Evolutionary conservation across 2,113 vertebrate genomes (phyloP), one percentile per base, ranked within the genome.

Genomic region (Malurus alboscapulatus): DNA sequence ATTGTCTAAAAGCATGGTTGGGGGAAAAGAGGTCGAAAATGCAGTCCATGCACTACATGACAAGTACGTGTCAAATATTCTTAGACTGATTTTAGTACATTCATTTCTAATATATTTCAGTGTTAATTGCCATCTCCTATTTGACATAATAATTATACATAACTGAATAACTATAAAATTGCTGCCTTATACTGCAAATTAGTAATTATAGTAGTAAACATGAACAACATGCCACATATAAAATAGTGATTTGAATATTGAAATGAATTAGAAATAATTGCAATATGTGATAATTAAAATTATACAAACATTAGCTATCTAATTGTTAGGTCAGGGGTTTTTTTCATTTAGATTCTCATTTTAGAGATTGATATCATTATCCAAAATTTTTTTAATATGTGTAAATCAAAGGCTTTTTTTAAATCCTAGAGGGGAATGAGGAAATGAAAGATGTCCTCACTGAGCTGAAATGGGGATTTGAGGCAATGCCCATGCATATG

Each of bases 251-350:
- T 97, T 97, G 94, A 97, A 95, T 86, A 97, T 91, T 80, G 86
- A 97, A 97, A 96, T 97, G 93, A 96, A 98, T 97, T 97, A 97
- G 95, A 97, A 97, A 97, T 97, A 98, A 98, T 97, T 98, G 94
- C 93, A 96, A 95, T 96, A 91, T 94, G 76, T 94, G 91, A 96
- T 98, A 97, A 98, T 97, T 98, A 97, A 97, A 98, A 98, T 97
- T 97, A 97, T 93, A 87, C 92, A 95, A 96, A 93, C 93, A 92
- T 95, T 94, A 93, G 82, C 85, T 91, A 84, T 82, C 63, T 94
- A 95, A 94, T 92, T 86, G 71, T 87, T 78, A 84, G 80, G 58
- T 68, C 0, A 8, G 20, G 20, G 25, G 73, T 69, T 68, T 61
- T 84, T 84, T 90, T 72, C 12, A 80, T 73, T 89, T 69, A 78